A percentile compares a stretch with the other conserved stretches of the same genome.
These are phyloP conservation scores for Galaxea fascicularis DNA, from an alignment of 92 coral and sea anemone genomes.

Conservation along the genomic window DNA sequence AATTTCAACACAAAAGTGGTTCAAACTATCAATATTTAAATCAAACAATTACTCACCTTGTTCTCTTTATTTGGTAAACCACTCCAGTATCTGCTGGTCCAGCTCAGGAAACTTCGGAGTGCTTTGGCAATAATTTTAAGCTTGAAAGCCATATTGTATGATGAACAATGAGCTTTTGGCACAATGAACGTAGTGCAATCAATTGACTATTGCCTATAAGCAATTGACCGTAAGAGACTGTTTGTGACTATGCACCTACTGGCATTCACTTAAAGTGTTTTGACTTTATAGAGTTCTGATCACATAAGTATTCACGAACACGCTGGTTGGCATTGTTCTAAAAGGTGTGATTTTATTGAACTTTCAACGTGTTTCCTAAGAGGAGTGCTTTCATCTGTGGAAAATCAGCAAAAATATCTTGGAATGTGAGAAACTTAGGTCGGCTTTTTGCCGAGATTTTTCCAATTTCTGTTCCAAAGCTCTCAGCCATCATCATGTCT, in stretches of 20 bases:
- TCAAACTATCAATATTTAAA: background rate
- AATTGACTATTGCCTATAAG: slow-evolving; percentile 3
- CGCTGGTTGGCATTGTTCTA: background rate
- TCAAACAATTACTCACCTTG: slow-evolving; percentile 25
- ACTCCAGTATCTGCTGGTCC: slow-evolving; percentile 31
- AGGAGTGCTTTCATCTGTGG: too few species aligned
- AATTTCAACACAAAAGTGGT: slow-evolving; percentile 14
- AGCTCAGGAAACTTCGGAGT: slow-evolving; percentile 32
- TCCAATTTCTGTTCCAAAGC: too few species aligned
- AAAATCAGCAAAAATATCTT: too few species aligned
- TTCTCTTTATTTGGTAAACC: slow-evolving; percentile 19
- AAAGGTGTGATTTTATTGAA: background rate
- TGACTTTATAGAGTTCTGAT: slow-evolving; percentile 19
- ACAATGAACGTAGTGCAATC: background rate
- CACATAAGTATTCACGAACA: slow-evolving; percentile 15
- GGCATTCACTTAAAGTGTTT: slow-evolving; percentile 20
- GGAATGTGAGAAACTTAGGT: too few species aligned
- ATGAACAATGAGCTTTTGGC: slow-evolving; percentile 24
- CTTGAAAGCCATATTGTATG: slow-evolving; percentile 8
- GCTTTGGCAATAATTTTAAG: slow-evolving; percentile 6
- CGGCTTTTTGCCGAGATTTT: too few species aligned
- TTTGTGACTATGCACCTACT: slow-evolving; percentile 19
- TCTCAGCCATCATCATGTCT: too few species aligned
- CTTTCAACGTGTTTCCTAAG: too few species aligned
- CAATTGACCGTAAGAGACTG: background rate